Percentiles rank a stretch among this genome's conserved stretches.
phyloP scores from a whole-genome alignment of 2,113 vertebrate species.

The Pelusios castaneus region DNA sequence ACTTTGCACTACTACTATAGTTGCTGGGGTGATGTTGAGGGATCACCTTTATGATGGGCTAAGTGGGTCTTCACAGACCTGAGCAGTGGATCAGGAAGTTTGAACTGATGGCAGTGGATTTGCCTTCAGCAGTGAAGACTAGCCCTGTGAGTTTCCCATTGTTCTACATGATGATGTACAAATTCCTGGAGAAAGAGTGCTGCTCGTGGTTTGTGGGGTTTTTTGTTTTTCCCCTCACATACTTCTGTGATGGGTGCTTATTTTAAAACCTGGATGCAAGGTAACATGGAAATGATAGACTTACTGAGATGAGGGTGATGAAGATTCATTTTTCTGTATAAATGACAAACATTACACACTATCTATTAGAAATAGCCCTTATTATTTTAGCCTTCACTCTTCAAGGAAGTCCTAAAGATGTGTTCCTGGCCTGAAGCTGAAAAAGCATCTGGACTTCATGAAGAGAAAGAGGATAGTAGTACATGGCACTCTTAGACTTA shows the following conservation, averaged over 20 bases:
- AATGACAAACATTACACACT: background rate
- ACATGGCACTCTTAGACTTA: background rate
- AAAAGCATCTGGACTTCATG: background rate
- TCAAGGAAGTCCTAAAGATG: background rate
- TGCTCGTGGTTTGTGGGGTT: conserved; percentile 19
- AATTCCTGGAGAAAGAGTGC: background rate
- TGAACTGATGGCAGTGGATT: no score
- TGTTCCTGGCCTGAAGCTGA: background rate
- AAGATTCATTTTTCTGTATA: conserved; percentile 35
- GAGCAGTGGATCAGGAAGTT: no score
- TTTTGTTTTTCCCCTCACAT: conserved; percentile 49
- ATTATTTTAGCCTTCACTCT: background rate
- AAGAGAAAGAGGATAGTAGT: background rate
- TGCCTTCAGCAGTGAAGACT: no score
- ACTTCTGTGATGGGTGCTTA: conserved; percentile 66
- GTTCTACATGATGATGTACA: conserved; percentile 4
- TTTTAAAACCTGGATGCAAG: conserved; percentile 70
- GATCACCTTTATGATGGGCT: no score
- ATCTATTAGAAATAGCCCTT: background rate
- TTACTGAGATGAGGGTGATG: conserved; percentile 52
- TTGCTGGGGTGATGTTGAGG: no score
- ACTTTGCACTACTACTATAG: no score
- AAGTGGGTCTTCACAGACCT: no score
- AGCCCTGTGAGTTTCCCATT: background rate
- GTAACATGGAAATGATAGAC: conserved; percentile 74